These are phyloP conservation scores for Pyrocephalus nanus DNA, from an alignment of 2,797 vertebrate species.

Conservation along the genomic window DNA sequence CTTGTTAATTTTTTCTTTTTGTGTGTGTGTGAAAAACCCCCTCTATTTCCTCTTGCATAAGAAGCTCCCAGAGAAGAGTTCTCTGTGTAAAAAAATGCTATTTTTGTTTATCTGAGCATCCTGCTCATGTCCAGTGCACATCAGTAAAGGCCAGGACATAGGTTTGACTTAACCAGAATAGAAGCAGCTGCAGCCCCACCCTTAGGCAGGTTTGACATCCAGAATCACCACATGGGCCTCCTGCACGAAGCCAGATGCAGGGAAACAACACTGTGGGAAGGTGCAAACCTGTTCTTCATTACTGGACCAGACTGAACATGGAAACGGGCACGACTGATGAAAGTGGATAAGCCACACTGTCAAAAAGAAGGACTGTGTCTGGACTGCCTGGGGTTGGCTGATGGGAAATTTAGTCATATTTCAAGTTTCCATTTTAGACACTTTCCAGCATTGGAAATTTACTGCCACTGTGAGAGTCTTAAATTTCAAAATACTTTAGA, in stretches of 20 bases:
- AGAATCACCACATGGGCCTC: neutral
- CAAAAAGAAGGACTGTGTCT: neutral
- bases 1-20: too few species aligned
- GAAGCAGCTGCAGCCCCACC: neutral
- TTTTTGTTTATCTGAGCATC: neutral
- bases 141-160: neutral
- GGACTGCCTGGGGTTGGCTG: neutral
- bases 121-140: neutral
- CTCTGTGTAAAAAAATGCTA: neutral
- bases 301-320: neutral
- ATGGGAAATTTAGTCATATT: neutral
- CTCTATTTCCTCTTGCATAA: neutral
- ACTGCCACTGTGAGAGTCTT: neutral
- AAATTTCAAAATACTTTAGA: slow-evolving; percentile 25
- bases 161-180: neutral
- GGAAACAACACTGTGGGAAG: neutral
- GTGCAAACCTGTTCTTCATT: neutral
- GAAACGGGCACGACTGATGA: neutral
- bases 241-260: neutral
- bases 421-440: neutral
- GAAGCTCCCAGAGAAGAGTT: neutral
- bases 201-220: neutral
- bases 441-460: neutral
- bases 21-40: neutral
- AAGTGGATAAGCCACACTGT: neutral